Conservation (phyloP, 2,113 vertebrate genomes). For the Myotis davidii region DNA sequence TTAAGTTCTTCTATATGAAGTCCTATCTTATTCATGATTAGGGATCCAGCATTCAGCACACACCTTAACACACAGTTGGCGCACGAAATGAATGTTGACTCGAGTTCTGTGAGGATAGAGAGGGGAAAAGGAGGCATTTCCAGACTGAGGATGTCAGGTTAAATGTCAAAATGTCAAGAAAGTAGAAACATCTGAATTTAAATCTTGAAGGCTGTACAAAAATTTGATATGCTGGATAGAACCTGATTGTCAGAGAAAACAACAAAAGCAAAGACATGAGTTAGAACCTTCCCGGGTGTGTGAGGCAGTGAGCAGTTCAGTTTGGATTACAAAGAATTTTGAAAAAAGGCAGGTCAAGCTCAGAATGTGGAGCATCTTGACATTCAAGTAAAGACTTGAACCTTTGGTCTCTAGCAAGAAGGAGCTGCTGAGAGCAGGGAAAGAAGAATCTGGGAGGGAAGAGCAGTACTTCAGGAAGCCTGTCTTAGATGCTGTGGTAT, state of each 20-base stretch:
- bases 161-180: slow-evolving; percentile 16
- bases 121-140: background rate
- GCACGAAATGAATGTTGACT: background rate
- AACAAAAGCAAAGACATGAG: background rate
- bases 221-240: background rate
- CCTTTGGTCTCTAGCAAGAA: background rate
- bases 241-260: background rate
- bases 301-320: background rate
- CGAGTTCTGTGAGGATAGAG: background rate
- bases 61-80: background rate
- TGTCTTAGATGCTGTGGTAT: background rate
- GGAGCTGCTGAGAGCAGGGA: background rate
- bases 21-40: background rate
- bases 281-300: background rate
- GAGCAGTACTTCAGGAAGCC: background rate
- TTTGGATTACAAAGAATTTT: background rate
- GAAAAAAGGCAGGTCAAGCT: background rate
- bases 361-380: background rate
- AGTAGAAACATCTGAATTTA: slow-evolving; percentile 11
- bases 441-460: background rate
- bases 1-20: background rate
- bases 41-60: background rate
- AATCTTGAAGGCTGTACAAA: slow-evolving; percentile 11
- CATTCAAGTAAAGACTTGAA: background rate
- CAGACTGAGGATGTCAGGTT: background rate